Evolutionary conservation across 2,113 vertebrate species (phyloP), one percentile per base, ranked within the genome.

Genomic region (Psilopsiagon aymara): DNA sequence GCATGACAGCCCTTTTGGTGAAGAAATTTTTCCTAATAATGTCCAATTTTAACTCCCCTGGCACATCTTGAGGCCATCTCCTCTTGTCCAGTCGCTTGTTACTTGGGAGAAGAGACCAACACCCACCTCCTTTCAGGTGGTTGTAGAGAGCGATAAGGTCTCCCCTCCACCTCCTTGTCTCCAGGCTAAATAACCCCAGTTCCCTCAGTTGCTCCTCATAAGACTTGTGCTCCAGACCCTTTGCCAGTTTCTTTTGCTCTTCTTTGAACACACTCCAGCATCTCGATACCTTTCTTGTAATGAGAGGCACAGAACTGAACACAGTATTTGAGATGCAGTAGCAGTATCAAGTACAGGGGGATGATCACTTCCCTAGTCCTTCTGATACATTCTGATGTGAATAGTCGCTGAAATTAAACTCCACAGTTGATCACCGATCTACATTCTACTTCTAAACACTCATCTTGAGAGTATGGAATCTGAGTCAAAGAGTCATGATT

Each of bases 241-340:
- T 66, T 14, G 10, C 6, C 44, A 47, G 2, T 20, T 73, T 23
- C 7, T 3, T 3, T 1, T 47, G 14, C 10, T 25, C 15, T 35
- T 66, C 37, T 52, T 16, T 24, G 66, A 17, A 73, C 17, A 46
- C 0, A 0, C 6, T 71, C 25, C 66, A 66, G 15, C 10, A 6
- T 10, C 25, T 43, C 39, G 20, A 0, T 7, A 13, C 11, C 5
- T 7, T 60, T 60, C 25, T 2, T 10, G 15, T 3, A 28, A 25
- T 9, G 52, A 55, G 13, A 19, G 46, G 9, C 13, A 4, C 35
- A 84, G 21, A 92, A 25, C 29, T 18, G 67, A 17, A 67, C 21
- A 17, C 25, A 37, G 21, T 0, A 55, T 3, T 37, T 0, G 0
- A 62, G 21, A 6, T 29, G 25, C 13, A 7, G 10, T 25, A 37